These are phyloP conservation scores for Limnephilus lunatus DNA, from an alignment of 2,888 invertebrate species.

Conservation along the genomic window DNA sequence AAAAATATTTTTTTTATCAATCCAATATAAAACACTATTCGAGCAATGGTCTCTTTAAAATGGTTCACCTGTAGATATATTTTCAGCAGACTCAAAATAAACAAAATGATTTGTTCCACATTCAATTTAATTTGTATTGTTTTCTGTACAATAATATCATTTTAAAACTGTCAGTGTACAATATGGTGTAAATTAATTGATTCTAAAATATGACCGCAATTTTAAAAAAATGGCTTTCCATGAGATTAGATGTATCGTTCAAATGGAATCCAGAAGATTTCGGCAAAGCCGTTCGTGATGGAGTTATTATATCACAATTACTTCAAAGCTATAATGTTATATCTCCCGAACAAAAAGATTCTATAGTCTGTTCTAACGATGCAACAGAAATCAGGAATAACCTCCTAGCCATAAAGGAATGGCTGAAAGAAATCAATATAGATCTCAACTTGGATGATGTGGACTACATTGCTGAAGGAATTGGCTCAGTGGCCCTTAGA, in stretches of 20 bases:
- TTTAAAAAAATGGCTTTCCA: slow-evolving; percentile 79
- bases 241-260: slow-evolving; percentile 77
- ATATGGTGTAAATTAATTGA: neutral
- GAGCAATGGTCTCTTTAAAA: no score
- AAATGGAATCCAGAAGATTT: slow-evolving; percentile 77
- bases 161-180: neutral
- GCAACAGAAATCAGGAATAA: slow-evolving; percentile 75
- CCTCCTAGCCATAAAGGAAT: slow-evolving; percentile 75
- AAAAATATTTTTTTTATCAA: no score
- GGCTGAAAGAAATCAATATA: slow-evolving; percentile 77
- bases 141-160: neutral
- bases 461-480: slow-evolving; percentile 74
- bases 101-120: neutral
- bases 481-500: slow-evolving; percentile 75
- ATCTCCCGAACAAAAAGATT: slow-evolving; percentile 75
- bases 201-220: slow-evolving; percentile 76
- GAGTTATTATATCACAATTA: slow-evolving; percentile 77
- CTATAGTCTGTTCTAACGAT: slow-evolving; percentile 73
- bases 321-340: slow-evolving; percentile 80
- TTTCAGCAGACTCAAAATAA: neutral
- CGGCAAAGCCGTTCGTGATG: slow-evolving; percentile 78
- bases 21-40: no score
- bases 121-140: neutral
- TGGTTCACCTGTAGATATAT: neutral
- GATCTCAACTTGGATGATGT: slow-evolving; percentile 73